Evolutionary conservation across 2,888 invertebrate genomes (phyloP), one percentile per base, ranked within the genome.

Genomic region (Parascotia fuliginaria): DNA sequence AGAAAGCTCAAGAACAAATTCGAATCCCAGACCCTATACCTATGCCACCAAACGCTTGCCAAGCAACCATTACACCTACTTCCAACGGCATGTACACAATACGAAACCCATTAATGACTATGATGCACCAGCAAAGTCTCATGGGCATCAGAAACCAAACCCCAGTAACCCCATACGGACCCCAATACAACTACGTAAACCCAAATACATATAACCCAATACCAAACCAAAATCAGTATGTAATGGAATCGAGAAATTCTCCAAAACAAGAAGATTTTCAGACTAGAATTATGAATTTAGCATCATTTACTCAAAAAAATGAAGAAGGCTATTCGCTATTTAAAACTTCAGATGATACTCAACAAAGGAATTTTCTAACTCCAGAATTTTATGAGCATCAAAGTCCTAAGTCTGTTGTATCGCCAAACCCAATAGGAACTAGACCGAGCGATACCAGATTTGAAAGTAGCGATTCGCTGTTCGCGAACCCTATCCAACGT

Each of bases 11-110:
- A 0, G 87, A 89, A 9, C 73, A 75, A 37, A 85, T 89, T 9
- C 76, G 90, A 11, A 79, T 92, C 1, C 90, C 92, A 0, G 92
- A 92, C 12, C 92, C 89, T 0, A 88, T 91, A 7, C 90, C 92
- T 0, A 91, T 92, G 89, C 90, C 92, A 0, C 90, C 91, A 0
- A 82, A 79, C 16, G 83, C 91, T 9, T 89, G 92, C 77, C 91
- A 92, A 66, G 92, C 91, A 0, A 91, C 92, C 0, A 92, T 92
- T n/a, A 92, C 92, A 0, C 92, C 92, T 0, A 90, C 92, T 0
- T 89, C 92, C 0, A 92, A 92, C 59, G 96, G 96, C 7, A 97
- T 97, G 96, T 97, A 96, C 52, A 97, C 97, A 0, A 97, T 97
- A 40, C 89, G 97, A 9, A 96, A 96, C 82, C 96, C 96, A 0